Conservation (phyloP, 2,888 invertebrate genomes). For the Platynereis dumerilii region DNA sequence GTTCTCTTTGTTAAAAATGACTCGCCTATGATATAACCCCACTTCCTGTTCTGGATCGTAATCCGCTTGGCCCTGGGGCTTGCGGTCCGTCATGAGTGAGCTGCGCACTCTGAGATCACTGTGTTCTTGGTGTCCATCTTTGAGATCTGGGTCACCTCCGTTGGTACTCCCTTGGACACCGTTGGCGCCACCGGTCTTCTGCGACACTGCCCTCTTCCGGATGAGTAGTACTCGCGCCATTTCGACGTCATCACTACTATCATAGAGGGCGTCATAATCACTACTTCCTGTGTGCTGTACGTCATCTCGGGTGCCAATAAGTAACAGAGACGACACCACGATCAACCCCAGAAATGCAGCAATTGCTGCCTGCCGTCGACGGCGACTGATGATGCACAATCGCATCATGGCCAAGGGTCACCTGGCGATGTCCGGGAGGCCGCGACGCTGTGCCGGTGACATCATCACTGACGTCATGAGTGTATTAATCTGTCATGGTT, state of each 20-base stretch:
- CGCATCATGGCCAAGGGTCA: slow-evolving; percentile 14
- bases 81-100: not conserved
- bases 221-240: slow-evolving; percentile 8
- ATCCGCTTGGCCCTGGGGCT: not conserved
- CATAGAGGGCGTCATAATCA: slow-evolving; percentile 16
- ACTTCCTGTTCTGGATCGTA: not conserved
- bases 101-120: too few species aligned
- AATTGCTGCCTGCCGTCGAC: slow-evolving; percentile 1
- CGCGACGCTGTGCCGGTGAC: too few species aligned
- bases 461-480: not conserved
- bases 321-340: not conserved
- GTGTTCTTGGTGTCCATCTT: not conserved
- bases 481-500: not conserved
- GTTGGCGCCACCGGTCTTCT: not conserved
- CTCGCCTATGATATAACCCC: not conserved
- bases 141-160: slow-evolving; percentile 2
- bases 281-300: not conserved
- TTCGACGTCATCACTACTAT: slow-evolving; percentile 12
- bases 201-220: slow-evolving; percentile 6
- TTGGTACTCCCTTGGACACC: slow-evolving; percentile 7
- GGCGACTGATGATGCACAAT: slow-evolving; percentile 7
- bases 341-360: slow-evolving; percentile 2
- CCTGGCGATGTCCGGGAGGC: not conserved
- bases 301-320: not conserved
- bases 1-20: slow-evolving; percentile 6